Evolutionary conservation across 2,888 invertebrate genomes (phyloP).

Genomic region (Cynaeus angustus): DNA sequence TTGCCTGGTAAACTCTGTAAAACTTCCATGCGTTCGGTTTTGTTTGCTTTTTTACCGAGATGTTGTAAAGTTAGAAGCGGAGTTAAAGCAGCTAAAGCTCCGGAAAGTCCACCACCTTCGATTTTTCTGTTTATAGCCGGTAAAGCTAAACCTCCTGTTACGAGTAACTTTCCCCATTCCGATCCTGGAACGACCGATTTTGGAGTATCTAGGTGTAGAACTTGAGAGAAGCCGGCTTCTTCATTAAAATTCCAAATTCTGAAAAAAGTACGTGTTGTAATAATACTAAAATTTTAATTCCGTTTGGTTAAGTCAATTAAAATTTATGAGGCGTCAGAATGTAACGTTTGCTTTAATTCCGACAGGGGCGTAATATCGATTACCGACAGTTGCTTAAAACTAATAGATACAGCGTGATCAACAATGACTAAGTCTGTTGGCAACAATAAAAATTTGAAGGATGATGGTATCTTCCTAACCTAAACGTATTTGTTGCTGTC

Average conservation of each 20-base stretch:
- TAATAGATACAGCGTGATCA: too few relatives aligned
- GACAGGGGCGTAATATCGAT: too few relatives aligned
- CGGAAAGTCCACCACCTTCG: conserved; percentile 68
- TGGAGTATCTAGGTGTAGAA: conserved; percentile 78
- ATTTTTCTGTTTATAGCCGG: conserved; percentile 67
- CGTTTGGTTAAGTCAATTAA: too few relatives aligned
- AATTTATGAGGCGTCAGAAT: too few relatives aligned
- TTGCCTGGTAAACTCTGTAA: conserved; percentile 75
- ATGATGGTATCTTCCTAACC: too few relatives aligned
- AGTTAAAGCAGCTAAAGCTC: conserved; percentile 76
- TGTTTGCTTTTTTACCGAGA: conserved; percentile 70
- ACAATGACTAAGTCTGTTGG: too few relatives aligned
- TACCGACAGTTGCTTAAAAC: too few relatives aligned
- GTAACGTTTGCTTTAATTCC: too few relatives aligned
- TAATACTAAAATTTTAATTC: too few relatives aligned
- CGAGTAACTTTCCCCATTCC: conserved; percentile 76
- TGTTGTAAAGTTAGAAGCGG: conserved; percentile 76
- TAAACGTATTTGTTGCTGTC: too few relatives aligned
- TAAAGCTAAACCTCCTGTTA: conserved; percentile 78
- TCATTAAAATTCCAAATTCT: conserved; percentile 83
- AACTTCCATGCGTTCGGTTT: conserved; percentile 72
- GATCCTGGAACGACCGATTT: conserved; percentile 79
- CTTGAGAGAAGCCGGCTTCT: conserved; percentile 81
- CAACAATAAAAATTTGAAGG: too few relatives aligned
- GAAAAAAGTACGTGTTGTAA: conserved; percentile 52